Evolutionary conservation across 2,888 invertebrate genomes (phyloP).

Genomic region (Napeogenes sylphis): DNA sequence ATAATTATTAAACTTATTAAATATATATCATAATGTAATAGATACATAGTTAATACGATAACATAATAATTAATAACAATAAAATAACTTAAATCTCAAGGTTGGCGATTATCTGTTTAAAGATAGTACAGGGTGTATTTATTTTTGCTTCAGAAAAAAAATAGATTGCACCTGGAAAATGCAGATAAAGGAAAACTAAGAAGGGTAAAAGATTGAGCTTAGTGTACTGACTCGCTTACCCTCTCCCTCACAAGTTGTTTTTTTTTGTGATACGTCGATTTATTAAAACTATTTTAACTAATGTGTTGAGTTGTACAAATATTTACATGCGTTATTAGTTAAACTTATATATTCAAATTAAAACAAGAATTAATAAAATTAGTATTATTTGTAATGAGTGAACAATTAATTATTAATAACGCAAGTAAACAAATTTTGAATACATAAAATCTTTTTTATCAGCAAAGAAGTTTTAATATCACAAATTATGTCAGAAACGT

Average conservation of each 20-base stretch:
- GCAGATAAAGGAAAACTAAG: conserved; percentile 73
- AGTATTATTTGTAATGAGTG: background rate
- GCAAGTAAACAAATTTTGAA: background rate
- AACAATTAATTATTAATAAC: background rate
- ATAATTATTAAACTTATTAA: too few relatives aligned
- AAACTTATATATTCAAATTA: too few relatives aligned
- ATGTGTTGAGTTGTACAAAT: background rate
- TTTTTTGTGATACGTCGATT: conserved; percentile 18
- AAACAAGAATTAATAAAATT: too few relatives aligned
- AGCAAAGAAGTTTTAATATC: background rate
- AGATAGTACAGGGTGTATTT: conserved; percentile 53
- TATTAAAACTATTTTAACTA: conserved; percentile 1
- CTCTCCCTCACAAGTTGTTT: conserved; percentile 51
- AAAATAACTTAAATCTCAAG: background rate
- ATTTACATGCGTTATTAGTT: background rate
- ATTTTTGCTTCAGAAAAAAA: conserved; percentile 78
- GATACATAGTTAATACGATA: too few relatives aligned
- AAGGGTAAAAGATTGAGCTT: conserved; percentile 68
- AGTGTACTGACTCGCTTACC: conserved; percentile 72
- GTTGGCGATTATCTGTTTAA: conserved; percentile 9
- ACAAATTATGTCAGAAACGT: background rate
- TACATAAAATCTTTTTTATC: background rate
- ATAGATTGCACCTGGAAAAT: conserved; percentile 77
- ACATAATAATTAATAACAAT: too few relatives aligned
- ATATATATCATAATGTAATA: too few relatives aligned